These are phyloP conservation scores for Deladenus siricidicola DNA, from an alignment of 2,888 invertebrate genomes.

Conservation along the genomic window DNA sequence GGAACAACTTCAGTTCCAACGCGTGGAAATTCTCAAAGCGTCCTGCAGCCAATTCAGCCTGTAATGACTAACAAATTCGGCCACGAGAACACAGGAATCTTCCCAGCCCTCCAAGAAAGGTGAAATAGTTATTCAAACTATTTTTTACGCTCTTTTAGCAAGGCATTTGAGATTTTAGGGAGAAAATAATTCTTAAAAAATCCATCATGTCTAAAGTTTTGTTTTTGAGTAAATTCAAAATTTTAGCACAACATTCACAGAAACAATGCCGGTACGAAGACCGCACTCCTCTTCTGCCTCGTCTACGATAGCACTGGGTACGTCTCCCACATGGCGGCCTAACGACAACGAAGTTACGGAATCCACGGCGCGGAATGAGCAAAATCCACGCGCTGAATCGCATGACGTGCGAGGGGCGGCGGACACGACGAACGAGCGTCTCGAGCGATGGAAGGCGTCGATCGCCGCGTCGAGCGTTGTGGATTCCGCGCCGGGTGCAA, in stretches of 20 bases:
- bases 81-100: background rate
- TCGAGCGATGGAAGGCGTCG: slow-evolving; percentile 7
- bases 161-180: background rate
- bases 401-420: no score
- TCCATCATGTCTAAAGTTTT: no score
- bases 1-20: no score
- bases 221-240: no score
- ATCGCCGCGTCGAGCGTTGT: no score
- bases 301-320: background rate
- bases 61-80: background rate
- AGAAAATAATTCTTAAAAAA: background rate
- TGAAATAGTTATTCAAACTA: background rate
- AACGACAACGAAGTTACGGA: no score
- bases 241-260: background rate
- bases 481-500: no score
- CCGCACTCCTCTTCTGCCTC: no score
- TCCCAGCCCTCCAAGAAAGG: background rate
- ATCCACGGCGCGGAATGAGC: no score
- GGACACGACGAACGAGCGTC: background rate
- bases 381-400: background rate
- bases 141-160: background rate
- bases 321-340: background rate
- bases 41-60: background rate
- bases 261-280: background rate
- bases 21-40: background rate